Conservation (phyloP, 2,888 invertebrate genomes). For the Caenorhabditis sp. region DNA sequence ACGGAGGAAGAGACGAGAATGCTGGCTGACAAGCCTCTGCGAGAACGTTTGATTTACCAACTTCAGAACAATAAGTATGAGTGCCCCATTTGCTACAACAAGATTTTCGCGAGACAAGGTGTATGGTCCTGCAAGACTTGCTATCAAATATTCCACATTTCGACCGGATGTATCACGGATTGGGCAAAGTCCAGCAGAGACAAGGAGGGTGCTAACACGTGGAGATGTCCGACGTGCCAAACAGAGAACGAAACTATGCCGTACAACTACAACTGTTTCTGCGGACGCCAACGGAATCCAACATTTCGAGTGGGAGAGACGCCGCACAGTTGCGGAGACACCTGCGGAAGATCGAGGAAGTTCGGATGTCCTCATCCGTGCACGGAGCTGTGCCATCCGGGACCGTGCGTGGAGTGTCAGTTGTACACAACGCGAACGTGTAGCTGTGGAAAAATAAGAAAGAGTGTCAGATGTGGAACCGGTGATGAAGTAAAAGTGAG, state of each 20-base stretch:
- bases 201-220: slow-evolving; percentile 80
- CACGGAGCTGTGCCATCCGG: slow-evolving; percentile 88
- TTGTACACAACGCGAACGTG: slow-evolving; percentile 71
- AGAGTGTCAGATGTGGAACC: slow-evolving; percentile 68
- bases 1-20: slow-evolving; percentile 32
- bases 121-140: slow-evolving; percentile 94
- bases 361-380: slow-evolving; percentile 79
- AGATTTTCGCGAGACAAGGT: slow-evolving; percentile 86
- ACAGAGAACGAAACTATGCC: slow-evolving; percentile 85
- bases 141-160: slow-evolving; percentile 92
- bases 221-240: slow-evolving; percentile 98
- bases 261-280: slow-evolving; percentile 90
- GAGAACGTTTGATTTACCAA: slow-evolving; percentile 85
- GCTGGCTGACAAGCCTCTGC: slow-evolving; percentile 32
- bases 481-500: slow-evolving; percentile 54
- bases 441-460: slow-evolving; percentile 78
- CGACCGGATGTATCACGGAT: slow-evolving; percentile 86
- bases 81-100: slow-evolving; percentile 94
- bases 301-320: slow-evolving; percentile 83
- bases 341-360: slow-evolving; percentile 85
- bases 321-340: slow-evolving; percentile 93
- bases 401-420: slow-evolving; percentile 92
- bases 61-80: slow-evolving; percentile 88
- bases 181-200: slow-evolving; percentile 84
- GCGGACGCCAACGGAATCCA: slow-evolving; percentile 87